phyloP scores from a whole-genome alignment of 2,113 vertebrate species.

The Antechinus stuartii region DNA sequence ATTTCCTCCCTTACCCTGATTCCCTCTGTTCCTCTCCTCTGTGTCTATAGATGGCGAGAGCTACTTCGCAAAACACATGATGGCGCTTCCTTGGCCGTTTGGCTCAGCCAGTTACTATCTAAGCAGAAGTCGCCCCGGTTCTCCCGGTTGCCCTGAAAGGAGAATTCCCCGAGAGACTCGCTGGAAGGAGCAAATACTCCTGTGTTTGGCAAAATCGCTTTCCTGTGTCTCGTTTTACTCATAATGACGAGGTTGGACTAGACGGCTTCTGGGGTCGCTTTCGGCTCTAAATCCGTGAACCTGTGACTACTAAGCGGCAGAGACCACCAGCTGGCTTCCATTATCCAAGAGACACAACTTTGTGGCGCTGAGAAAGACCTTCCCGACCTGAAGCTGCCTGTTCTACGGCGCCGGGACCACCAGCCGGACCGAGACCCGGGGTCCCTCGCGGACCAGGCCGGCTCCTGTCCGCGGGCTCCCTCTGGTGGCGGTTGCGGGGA shows the following conservation, averaged over 20 bases:
- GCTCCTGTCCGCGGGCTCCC: constrained; percentile 58
- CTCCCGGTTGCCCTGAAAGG: not conserved
- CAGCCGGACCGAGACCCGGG: not conserved
- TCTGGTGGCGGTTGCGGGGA: constrained; percentile 59
- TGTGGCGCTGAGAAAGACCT: not conserved
- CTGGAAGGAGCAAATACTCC: no score
- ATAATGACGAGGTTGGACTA: not conserved
- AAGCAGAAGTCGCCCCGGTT: not conserved
- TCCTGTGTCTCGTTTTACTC: not conserved
- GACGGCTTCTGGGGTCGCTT: not conserved
- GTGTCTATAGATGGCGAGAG: not conserved
- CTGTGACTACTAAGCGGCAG: not conserved
- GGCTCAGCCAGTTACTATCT: constrained; percentile 82
- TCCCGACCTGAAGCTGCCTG: constrained; percentile 28
- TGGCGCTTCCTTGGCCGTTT: constrained; percentile 84
- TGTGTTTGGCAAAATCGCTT: not conserved
- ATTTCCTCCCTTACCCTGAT: not conserved
- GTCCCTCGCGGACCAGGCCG: not conserved
- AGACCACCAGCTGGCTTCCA: not conserved
- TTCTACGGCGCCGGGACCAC: not conserved
- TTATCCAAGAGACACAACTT: not conserved
- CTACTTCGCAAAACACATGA: not conserved
- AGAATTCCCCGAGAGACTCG: not conserved
- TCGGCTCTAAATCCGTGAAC: not conserved
- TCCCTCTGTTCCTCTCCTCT: not conserved